Conservation (phyloP, 1,140 invertebrate species). For the Ceratina calcarata region DNA sequence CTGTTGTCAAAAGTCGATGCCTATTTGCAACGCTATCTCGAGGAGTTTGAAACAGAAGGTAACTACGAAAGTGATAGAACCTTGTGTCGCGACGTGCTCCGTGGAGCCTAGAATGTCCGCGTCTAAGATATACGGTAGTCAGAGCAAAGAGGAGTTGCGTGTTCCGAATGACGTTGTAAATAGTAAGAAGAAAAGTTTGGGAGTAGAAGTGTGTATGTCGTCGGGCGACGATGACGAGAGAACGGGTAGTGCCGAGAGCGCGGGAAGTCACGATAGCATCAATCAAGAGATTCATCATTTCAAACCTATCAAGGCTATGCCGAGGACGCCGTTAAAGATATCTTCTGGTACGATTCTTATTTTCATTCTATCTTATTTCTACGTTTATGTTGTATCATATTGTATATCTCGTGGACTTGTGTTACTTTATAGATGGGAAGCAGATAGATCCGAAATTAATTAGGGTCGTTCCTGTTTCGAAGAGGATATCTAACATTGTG, state of each 20-base stretch:
- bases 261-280: slow-evolving; percentile 82
- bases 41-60: slow-evolving; percentile 68
- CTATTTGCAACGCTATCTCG: slow-evolving; percentile 63
- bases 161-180: slow-evolving; percentile 81
- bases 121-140: slow-evolving; percentile 74
- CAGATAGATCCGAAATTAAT: slow-evolving; percentile 78
- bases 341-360: slow-evolving; percentile 66
- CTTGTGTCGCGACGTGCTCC: slow-evolving; percentile 61
- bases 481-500: slow-evolving; percentile 66
- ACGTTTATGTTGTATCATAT: background rate
- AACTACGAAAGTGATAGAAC: slow-evolving; percentile 56
- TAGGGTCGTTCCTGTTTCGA: slow-evolving; percentile 73
- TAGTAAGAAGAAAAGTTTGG: slow-evolving; percentile 77
- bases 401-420: slow-evolving; percentile 10
- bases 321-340: slow-evolving; percentile 76
- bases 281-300: slow-evolving; percentile 83
- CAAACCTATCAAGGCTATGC: slow-evolving; percentile 82
- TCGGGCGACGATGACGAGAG: slow-evolving; percentile 69
- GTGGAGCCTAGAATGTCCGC: slow-evolving; percentile 70
- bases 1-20: slow-evolving; percentile 61
- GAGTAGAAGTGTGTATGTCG: slow-evolving; percentile 74
- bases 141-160: slow-evolving; percentile 81
- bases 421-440: slow-evolving; percentile 71
- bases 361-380: background rate
- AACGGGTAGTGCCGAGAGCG: slow-evolving; percentile 76